Conservation (phyloP, 2,888 invertebrate species). For the Conchocele bisecta region DNA sequence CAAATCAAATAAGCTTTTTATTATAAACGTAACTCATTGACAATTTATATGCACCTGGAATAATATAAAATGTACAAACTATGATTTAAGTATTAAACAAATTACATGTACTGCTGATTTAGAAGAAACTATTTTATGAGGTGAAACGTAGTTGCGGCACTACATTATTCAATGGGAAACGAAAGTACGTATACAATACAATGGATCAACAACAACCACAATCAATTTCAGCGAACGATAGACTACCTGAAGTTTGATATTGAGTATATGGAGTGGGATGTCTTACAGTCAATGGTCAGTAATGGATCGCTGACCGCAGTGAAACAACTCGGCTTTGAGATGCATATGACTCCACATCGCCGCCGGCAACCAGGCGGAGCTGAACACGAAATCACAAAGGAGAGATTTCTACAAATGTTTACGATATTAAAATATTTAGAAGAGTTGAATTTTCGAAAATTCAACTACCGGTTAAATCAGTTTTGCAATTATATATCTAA, state of each 20-base stretch:
- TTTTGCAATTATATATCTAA: constrained; percentile 67
- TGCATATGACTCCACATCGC: too few species aligned
- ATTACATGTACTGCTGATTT: too few species aligned
- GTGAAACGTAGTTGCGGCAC: too few species aligned
- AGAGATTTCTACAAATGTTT: constrained; percentile 69
- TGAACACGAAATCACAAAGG: constrained; percentile 42
- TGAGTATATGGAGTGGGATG: constrained; percentile 81
- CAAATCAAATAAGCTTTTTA: too few species aligned
- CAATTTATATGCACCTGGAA: too few species aligned
- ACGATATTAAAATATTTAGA: constrained; percentile 65
- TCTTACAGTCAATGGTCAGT: constrained; percentile 63
- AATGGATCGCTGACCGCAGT: constrained; percentile 68
- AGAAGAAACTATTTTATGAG: too few species aligned
- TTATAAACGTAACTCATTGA: too few species aligned
- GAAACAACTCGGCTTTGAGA: constrained; percentile 76
- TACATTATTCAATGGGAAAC: too few species aligned
- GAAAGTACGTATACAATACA: too few species aligned
- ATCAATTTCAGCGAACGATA: constrained; percentile 73
- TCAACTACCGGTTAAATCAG: constrained; percentile 73
- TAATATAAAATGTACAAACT: too few species aligned
- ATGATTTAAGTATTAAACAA: too few species aligned
- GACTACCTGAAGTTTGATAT: constrained; percentile 82
- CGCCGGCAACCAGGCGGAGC: constrained; percentile 52
- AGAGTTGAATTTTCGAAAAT: constrained; percentile 66
- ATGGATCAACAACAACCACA: background rate